phyloP scores from a whole-genome alignment of 2,113 vertebrate species.

The Desmodus rotundus region DNA sequence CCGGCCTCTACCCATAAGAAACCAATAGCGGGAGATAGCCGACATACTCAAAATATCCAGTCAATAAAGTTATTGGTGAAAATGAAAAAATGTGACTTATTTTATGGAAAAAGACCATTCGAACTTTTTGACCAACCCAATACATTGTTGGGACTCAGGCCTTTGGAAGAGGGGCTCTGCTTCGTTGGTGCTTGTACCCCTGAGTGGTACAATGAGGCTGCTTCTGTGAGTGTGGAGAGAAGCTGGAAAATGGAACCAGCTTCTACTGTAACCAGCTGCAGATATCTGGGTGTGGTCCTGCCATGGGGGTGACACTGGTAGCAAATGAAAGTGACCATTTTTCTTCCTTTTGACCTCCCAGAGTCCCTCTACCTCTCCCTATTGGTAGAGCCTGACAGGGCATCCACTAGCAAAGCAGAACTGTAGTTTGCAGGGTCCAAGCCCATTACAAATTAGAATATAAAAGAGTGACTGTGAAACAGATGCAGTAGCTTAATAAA shows the following conservation, averaged over 20 bases:
- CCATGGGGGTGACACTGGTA: not conserved
- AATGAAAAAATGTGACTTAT: no score
- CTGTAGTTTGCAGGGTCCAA: not conserved
- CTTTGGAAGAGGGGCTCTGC: not conserved
- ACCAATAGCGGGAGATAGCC: no score
- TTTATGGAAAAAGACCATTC: no score
- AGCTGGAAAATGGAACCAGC: not conserved
- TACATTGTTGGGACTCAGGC: not conserved
- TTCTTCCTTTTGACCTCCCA: not conserved
- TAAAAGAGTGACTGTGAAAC: not conserved
- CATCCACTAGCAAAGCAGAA: not conserved
- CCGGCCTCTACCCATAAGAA: no score
- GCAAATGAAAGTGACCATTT: not conserved
- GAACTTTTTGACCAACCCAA: no score
- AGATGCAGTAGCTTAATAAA: not conserved
- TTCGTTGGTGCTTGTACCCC: no score
- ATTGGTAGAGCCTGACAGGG: not conserved
- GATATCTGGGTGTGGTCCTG: not conserved
- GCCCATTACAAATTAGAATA: not conserved
- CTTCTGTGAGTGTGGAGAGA: not conserved
- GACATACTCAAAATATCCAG: no score
- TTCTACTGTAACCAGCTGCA: not conserved
- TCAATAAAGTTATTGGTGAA: no score
- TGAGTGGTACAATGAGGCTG: not conserved
- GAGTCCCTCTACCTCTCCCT: not conserved